Conservation (phyloP, 2,113 vertebrate genomes). For the Aphelocoma coerulescens region DNA sequence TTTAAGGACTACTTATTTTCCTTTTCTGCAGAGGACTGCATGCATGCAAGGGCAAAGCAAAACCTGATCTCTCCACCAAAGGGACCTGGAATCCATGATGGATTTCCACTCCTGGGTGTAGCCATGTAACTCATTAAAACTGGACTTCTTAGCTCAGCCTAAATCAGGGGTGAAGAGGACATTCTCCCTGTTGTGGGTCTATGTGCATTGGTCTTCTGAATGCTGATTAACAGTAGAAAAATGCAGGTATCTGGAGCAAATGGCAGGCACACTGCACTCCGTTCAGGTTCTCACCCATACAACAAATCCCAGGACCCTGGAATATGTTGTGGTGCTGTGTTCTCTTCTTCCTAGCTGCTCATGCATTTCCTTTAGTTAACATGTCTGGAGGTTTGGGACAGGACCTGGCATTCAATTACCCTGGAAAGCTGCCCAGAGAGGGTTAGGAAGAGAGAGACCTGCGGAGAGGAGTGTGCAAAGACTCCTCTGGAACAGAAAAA, state of each 20-base stretch:
- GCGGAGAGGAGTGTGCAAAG: not conserved
- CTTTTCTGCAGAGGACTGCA: not conserved
- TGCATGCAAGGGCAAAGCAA: not conserved
- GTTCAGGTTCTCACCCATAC: not conserved
- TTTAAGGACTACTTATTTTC: not conserved
- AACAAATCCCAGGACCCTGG: not conserved
- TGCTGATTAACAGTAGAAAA: not conserved
- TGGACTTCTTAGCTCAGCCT: not conserved
- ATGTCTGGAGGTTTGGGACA: not conserved
- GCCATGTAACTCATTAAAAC: not conserved
- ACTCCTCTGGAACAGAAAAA: not conserved
- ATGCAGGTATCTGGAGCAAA: accelerated
- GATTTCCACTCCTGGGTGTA: not conserved
- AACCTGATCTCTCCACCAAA: not conserved
- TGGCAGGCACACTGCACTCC: not conserved
- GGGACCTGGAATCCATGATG: not conserved
- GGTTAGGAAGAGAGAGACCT: not conserved
- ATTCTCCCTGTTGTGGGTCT: not conserved
- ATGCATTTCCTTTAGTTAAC: not conserved
- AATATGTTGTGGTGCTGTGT: not conserved
- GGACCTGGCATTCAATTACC: not conserved
- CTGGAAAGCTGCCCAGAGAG: not conserved
- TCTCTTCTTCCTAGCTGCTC: not conserved
- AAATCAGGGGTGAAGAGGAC: not conserved
- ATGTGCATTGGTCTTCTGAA: not conserved